These are phyloP conservation scores for Serinus canaria DNA, from an alignment of 2,113 vertebrate species.

Conservation along the genomic window DNA sequence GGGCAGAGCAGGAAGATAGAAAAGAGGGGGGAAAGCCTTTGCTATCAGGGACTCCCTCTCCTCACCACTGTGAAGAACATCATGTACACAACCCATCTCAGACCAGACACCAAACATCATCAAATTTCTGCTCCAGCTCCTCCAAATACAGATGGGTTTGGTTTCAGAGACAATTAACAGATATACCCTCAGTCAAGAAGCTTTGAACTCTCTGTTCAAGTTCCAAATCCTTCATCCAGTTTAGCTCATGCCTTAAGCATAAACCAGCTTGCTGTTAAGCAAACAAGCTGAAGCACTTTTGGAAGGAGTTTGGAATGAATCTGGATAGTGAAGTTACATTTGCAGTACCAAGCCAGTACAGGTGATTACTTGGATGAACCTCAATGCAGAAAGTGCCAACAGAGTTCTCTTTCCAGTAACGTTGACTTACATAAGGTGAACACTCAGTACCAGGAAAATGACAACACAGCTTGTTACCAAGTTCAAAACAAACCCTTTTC, in stretches of 20 bases:
- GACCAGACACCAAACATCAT: background rate
- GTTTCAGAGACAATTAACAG: background rate
- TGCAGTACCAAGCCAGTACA: background rate
- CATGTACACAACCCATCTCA: background rate
- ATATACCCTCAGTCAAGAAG: background rate
- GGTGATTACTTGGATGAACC: background rate
- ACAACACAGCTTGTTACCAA: background rate
- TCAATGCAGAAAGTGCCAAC: background rate
- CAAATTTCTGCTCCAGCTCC: background rate
- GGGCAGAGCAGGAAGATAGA: background rate
- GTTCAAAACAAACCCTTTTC: background rate
- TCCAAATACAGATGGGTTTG: background rate
- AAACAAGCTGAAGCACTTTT: background rate
- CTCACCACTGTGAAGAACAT: background rate
- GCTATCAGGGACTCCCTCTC: background rate
- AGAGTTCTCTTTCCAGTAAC: background rate
- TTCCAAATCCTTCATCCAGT: background rate
- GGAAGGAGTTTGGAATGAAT: background rate
- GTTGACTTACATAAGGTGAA: accelerated
- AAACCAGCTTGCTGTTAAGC: background rate
- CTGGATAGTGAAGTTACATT: background rate
- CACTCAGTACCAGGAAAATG: background rate
- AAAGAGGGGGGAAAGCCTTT: background rate
- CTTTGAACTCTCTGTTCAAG: background rate
- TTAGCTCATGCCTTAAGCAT: background rate